Percentiles rank a stretch among this genome's conserved stretches.
Conservation (phyloP, 2,797 vertebrate genomes). For the Masticophis lateralis region DNA sequence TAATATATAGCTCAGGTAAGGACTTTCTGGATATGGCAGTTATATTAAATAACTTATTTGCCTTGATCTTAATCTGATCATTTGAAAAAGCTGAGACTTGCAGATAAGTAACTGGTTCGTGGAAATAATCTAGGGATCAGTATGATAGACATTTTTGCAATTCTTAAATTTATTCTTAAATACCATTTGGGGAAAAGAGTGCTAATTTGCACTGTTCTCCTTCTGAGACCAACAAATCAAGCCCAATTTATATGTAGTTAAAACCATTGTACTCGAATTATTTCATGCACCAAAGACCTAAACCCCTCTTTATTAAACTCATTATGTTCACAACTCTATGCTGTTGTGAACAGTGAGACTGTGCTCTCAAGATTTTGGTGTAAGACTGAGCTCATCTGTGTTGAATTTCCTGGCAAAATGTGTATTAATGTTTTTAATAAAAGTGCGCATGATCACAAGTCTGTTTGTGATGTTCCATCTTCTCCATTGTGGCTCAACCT, state of each 20-base stretch:
- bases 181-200: not conserved
- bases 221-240: not conserved
- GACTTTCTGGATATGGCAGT: not conserved
- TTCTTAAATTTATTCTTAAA: not conserved
- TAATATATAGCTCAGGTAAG: not conserved
- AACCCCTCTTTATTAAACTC: not conserved
- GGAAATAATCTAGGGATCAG: not conserved
- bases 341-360: not conserved
- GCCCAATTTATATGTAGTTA: not conserved
- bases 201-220: not conserved
- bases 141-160: not conserved
- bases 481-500: not conserved
- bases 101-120: not conserved
- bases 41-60: not conserved
- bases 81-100: not conserved
- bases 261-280: not conserved
- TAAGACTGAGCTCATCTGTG: constrained; percentile 2
- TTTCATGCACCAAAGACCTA: not conserved
- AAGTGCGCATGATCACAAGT: not conserved
- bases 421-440: not conserved
- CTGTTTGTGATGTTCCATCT: not conserved
- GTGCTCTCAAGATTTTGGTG: not conserved
- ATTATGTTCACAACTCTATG: not conserved
- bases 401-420: constrained; percentile 16
- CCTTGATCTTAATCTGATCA: not conserved